Evolutionary conservation across 2,888 invertebrate genomes (phyloP).

Genomic region (Nezara viridula): DNA sequence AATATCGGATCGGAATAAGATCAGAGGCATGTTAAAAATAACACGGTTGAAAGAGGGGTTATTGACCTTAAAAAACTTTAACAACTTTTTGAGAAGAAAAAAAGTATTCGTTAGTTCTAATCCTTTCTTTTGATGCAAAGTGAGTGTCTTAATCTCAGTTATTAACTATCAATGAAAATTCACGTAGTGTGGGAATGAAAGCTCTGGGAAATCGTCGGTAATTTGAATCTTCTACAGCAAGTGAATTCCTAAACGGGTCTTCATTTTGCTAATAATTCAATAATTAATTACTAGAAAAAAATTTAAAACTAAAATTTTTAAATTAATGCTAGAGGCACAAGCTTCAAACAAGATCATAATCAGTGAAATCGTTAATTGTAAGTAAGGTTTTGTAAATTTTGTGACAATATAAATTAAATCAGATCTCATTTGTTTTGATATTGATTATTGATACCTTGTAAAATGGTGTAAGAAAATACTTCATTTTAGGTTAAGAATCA

Average conservation of each 20-base stretch:
- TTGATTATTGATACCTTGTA: too few relatives aligned
- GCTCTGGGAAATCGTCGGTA: conserved; percentile 23
- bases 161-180: conserved; percentile 25
- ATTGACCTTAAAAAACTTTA: background rate
- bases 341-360: too few relatives aligned
- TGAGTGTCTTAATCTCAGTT: background rate
- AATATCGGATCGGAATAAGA: background rate
- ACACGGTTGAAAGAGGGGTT: too few relatives aligned
- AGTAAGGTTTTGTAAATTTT: too few relatives aligned
- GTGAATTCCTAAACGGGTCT: background rate
- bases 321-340: too few relatives aligned
- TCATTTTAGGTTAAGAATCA: too few relatives aligned
- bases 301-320: too few relatives aligned
- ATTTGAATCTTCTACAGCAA: background rate
- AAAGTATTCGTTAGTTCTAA: background rate
- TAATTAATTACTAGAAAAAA: background rate
- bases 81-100: background rate
- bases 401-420: too few relatives aligned
- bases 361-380: too few relatives aligned
- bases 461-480: too few relatives aligned
- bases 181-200: conserved; percentile 36
- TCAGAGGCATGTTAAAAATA: too few relatives aligned
- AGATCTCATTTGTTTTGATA: too few relatives aligned
- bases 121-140: background rate
- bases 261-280: background rate